phyloP scores from a whole-genome alignment of 2,113 vertebrate species.

The Suricata suricatta region DNA sequence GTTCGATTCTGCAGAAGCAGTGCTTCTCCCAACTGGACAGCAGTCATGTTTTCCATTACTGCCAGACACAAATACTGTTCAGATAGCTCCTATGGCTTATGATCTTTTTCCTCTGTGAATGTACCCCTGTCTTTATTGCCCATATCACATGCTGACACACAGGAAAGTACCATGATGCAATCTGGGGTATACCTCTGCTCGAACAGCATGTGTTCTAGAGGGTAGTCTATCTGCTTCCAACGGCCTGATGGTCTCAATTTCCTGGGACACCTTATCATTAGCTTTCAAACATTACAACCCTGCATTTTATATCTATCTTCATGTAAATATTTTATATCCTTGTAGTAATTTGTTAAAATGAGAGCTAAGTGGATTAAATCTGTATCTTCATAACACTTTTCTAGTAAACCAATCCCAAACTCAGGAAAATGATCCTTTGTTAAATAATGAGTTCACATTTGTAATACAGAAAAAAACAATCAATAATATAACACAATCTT shows the following conservation, averaged over 20 bases:
- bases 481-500: not conserved
- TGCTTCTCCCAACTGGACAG: conserved; percentile 15
- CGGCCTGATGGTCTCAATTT: not conserved
- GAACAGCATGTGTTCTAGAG: not conserved
- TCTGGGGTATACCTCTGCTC: not conserved
- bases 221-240: not conserved
- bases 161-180: not conserved
- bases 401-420: not conserved
- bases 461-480: not conserved
- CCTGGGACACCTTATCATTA: not conserved
- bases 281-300: not conserved
- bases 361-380: not conserved
- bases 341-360: not conserved
- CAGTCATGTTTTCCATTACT: not conserved
- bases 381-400: not conserved
- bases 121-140: not conserved
- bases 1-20: not conserved
- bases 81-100: not conserved
- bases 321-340: not conserved
- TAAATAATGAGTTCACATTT: not conserved
- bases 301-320: not conserved
- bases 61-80: not conserved
- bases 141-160: not conserved
- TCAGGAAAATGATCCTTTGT: not conserved
- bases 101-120: not conserved